phyloP scores from a whole-genome alignment of 1,140 invertebrate species.

The Ptiloglossa arizonensis region DNA sequence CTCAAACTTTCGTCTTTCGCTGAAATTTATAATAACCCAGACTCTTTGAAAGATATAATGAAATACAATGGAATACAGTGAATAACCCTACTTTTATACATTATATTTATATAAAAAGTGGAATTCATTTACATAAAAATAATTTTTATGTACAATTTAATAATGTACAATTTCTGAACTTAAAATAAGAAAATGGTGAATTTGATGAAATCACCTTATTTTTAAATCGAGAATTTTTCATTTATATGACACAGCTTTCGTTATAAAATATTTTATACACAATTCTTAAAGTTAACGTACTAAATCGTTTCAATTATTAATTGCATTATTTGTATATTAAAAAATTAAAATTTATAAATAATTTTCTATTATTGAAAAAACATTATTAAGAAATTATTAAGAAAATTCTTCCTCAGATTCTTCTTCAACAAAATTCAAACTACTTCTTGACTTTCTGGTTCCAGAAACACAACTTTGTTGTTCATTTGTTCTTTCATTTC shows the following conservation, averaged over 20 bases:
- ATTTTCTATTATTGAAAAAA: constrained; percentile 39
- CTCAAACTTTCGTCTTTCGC: no score
- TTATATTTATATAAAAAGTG: background rate
- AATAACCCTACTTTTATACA: no score
- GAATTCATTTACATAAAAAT: background rate
- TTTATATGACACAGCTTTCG: background rate
- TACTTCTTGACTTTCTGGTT: background rate
- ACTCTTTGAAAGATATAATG: no score
- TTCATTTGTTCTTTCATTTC: background rate
- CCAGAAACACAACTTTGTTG: background rate
- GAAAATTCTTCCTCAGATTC: constrained; percentile 52
- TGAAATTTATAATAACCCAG: no score
- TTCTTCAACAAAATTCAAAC: constrained; percentile 35
- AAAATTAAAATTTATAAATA: constrained; percentile 15
- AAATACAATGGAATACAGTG: no score
- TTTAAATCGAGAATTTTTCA: background rate
- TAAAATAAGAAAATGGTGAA: background rate
- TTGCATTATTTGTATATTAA: constrained; percentile 4
- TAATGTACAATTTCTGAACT: background rate
- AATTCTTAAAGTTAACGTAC: background rate
- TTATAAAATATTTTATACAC: background rate
- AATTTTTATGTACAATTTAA: constrained; percentile 8
- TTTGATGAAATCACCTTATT: background rate
- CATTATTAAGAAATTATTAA: no score
- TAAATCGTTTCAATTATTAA: background rate